A percentile compares a stretch with the other conserved stretches of the same genome.
These are phyloP conservation scores for Oncopeltus fasciatus DNA, from an alignment of 1,140 invertebrate species.

Conservation along the genomic window DNA sequence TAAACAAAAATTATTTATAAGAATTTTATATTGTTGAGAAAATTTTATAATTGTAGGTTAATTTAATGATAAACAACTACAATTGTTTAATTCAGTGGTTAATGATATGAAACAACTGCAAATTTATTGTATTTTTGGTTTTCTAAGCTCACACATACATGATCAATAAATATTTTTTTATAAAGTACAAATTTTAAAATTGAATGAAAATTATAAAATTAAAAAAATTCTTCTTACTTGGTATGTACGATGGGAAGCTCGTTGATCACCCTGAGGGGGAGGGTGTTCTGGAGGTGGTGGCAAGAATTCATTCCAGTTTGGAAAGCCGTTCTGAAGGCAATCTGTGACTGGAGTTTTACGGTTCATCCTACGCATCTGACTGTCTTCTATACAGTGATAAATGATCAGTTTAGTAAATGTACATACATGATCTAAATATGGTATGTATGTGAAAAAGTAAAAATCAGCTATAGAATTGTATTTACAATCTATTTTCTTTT, in stretches of 20 bases:
- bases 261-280: constrained; percentile 35
- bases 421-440: not conserved
- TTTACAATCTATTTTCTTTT: no score
- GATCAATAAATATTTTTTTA: not conserved
- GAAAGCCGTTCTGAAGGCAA: constrained; percentile 28
- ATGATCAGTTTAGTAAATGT: not conserved
- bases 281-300: constrained; percentile 69
- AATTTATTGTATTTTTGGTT: not conserved
- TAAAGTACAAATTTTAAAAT: not conserved
- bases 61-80: no score
- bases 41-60: no score
- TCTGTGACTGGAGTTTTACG: constrained; percentile 11
- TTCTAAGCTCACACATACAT: not conserved
- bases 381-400: constrained; percentile 10
- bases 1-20: no score
- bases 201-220: not conserved
- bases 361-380: constrained; percentile 10
- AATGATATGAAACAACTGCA: not conserved
- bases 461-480: no score
- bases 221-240: not conserved
- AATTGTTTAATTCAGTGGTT: not conserved
- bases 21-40: no score
- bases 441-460: no score
- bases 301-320: constrained; percentile 62
- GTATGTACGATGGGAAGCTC: constrained; percentile 8